Evolutionary conservation across 1,140 invertebrate genomes (phyloP).

Genomic region (Megalopta genalis): DNA sequence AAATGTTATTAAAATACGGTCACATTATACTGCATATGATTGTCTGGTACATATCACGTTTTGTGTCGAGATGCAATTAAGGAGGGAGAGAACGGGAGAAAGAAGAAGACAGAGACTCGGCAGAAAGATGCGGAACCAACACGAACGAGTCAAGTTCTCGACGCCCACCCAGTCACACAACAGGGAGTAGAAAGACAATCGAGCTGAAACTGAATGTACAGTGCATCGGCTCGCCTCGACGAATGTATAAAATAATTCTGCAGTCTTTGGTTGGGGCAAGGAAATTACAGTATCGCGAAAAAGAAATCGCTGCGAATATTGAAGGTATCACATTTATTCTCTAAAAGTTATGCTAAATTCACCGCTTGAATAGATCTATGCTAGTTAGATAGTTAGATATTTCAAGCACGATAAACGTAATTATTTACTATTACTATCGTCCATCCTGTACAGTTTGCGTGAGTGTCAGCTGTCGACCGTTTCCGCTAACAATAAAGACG

Average conservation of each 20-base stretch:
- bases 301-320: conserved; percentile 6
- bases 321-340: conserved; percentile 8
- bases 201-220: conserved; percentile 36
- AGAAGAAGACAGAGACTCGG: conserved; percentile 35
- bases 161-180: conserved; percentile 42
- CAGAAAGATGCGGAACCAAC: conserved; percentile 40
- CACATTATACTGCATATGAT: not conserved
- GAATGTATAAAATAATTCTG: conserved; percentile 10
- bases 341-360: not conserved
- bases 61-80: conserved; percentile 45
- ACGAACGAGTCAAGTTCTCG: conserved; percentile 40
- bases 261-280: not conserved
- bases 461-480: conserved; percentile 37
- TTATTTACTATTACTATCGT: conserved; percentile 39
- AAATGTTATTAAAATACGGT: not conserved
- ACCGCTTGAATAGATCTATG: not conserved
- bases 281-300: not conserved
- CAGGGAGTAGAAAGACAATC: conserved; percentile 35
- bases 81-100: conserved; percentile 26
- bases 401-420: conserved; percentile 27
- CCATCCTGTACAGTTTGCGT: conserved; percentile 27
- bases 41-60: conserved; percentile 26
- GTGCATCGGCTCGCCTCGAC: not conserved
- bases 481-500: conserved; percentile 46
- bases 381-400: conserved; percentile 17